Conservation (phyloP, 2,888 invertebrate species). For the Tryphoninae sp. region DNA sequence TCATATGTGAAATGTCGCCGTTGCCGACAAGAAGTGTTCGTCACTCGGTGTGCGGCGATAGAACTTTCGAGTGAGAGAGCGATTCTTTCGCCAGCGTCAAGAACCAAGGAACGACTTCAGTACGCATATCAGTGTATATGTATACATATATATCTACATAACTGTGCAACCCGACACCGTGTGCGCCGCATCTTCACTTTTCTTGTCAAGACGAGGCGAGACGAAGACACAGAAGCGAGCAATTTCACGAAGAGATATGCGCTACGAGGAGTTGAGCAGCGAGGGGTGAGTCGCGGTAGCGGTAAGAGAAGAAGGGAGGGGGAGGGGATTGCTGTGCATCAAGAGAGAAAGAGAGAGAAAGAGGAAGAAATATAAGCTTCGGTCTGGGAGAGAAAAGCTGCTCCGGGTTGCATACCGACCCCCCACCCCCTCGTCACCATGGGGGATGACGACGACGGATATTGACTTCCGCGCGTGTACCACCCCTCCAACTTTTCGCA, state of each 20-base stretch:
- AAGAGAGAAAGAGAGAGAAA: constrained; percentile 1
- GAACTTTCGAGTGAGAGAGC: neutral
- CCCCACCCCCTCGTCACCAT: neutral
- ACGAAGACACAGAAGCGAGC: constrained; percentile 46
- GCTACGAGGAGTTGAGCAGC: constrained; percentile 1
- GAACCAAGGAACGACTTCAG: neutral
- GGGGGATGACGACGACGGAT: constrained; percentile 53
- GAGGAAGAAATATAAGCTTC: neutral
- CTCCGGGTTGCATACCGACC: constrained; percentile 44
- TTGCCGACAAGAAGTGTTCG: neutral
- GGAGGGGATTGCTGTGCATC: neutral
- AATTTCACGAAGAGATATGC: constrained; percentile 57
- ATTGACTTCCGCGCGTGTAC: constrained; percentile 62
- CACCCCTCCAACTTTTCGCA: constrained; percentile 66
- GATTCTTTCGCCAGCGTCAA: neutral
- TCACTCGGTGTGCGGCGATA: neutral
- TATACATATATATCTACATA: constrained; percentile 4
- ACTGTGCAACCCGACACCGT: neutral
- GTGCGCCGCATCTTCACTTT: constrained; percentile 17
- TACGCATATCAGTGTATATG: neutral
- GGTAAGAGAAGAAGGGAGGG: neutral
- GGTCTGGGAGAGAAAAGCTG: constrained; percentile 12
- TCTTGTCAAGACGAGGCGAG: constrained; percentile 23
- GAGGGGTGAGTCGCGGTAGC: neutral
- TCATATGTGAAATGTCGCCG: constrained; percentile 13